Conservation (phyloP, 2,797 vertebrate genomes). For the Synaphobranchus kaupii region DNA sequence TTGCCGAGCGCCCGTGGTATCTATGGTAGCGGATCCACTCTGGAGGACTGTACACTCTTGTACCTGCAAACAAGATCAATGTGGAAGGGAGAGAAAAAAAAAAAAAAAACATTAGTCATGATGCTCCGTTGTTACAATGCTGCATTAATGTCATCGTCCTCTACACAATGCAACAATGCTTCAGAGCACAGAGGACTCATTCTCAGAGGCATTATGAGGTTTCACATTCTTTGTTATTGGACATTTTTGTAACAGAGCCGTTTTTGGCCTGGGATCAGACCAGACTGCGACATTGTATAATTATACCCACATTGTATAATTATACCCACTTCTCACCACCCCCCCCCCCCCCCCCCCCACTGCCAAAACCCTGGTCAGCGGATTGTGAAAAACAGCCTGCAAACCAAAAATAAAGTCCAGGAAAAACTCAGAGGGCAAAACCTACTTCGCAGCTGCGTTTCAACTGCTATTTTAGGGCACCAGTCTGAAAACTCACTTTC, state of each 20-base stretch:
- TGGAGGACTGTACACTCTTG: constrained; percentile 94
- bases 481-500: not conserved
- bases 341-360: not conserved
- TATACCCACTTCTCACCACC: not conserved
- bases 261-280: not conserved
- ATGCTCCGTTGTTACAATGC: not conserved
- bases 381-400: constrained; percentile 59
- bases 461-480: not conserved
- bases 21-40: constrained; percentile 97
- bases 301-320: constrained; percentile 34
- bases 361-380: constrained; percentile 53
- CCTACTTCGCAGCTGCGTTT: not conserved
- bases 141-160: not conserved
- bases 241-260: not conserved
- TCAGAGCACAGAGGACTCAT: not conserved
- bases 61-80: constrained; percentile 70
- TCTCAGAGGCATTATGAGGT: not conserved
- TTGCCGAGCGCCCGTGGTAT: constrained; percentile 95
- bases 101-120: not conserved
- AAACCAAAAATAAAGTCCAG: constrained; percentile 71
- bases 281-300: constrained; percentile 34
- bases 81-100: not conserved
- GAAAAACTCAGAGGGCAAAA: constrained; percentile 50
- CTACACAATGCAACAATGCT: not conserved
- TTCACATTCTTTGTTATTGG: not conserved